phyloP scores from a whole-genome alignment of 2,113 vertebrate species.

The Lontra canadensis region DNA sequence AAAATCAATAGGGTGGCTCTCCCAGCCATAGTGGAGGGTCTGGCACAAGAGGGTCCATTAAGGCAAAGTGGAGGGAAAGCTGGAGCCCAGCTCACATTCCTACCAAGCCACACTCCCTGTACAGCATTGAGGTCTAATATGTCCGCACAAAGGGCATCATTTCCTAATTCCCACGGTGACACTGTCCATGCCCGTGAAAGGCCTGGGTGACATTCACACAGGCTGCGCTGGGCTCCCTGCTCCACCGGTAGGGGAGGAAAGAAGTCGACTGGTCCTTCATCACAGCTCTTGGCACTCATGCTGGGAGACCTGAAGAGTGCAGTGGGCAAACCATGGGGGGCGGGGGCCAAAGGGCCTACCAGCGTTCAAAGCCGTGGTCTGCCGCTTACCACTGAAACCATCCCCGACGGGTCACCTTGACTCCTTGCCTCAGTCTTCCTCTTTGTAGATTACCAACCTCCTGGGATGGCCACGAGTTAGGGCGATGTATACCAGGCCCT shows the following conservation, averaged over 20 bases:
- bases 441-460: neutral
- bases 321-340: neutral
- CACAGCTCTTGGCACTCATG: neutral
- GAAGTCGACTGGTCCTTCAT: neutral
- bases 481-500: too few species aligned
- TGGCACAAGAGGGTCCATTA: neutral
- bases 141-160: neutral
- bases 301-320: neutral
- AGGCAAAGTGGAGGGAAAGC: neutral
- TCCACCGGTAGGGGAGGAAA: neutral
- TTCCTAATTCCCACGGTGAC: neutral
- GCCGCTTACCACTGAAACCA: neutral
- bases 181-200: neutral
- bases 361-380: neutral
- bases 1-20: neutral
- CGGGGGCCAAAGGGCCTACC: neutral
- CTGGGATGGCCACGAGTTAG: accelerated
- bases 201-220: accelerated
- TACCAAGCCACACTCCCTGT: accelerated
- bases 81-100: neutral
- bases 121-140: neutral
- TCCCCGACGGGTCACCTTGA: neutral
- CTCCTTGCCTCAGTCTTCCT: neutral
- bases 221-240: too few species aligned
- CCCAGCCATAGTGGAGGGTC: neutral